phyloP scores from a whole-genome alignment of 2,888 invertebrate genomes.

The Sesia apiformis region DNA sequence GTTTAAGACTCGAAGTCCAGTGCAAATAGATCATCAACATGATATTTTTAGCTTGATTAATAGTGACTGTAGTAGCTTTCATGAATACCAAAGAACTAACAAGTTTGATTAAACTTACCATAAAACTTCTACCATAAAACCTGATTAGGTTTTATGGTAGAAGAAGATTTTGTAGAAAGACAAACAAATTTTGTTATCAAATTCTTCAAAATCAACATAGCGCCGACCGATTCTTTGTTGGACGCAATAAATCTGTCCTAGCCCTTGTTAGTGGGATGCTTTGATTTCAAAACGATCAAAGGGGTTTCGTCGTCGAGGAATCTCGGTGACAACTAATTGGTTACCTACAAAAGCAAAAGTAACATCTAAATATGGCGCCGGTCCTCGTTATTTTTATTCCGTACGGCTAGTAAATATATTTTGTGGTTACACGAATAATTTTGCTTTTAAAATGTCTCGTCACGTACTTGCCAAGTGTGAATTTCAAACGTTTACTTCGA shows the following conservation, averaged over 20 bases:
- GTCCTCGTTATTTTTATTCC: conserved; percentile 1
- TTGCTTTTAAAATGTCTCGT: conserved; percentile 49
- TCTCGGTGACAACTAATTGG: conserved; percentile 60
- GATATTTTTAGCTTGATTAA: too few relatives aligned
- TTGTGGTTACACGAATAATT: conserved; percentile 23
- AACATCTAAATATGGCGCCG: conserved; percentile 34
- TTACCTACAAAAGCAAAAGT: conserved; percentile 38
- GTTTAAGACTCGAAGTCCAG: too few relatives aligned
- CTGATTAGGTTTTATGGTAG: too few relatives aligned
- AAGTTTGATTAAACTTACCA: too few relatives aligned
- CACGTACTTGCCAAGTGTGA: conserved; percentile 39
- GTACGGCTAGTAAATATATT: conserved; percentile 6
- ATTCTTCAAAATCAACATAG: conserved; percentile 6
- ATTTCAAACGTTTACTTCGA: conserved; percentile 23
- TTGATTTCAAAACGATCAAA: conserved; percentile 64
- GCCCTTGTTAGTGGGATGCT: conserved; percentile 57
- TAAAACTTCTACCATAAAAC: too few relatives aligned
- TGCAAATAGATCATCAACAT: too few relatives aligned
- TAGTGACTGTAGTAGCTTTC: too few relatives aligned
- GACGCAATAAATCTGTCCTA: conserved; percentile 63
- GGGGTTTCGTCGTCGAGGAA: conserved; percentile 38
- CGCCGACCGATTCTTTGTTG: conserved; percentile 41
- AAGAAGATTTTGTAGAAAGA: too few relatives aligned
- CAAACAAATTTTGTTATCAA: too few relatives aligned
- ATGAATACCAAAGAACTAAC: too few relatives aligned